phyloP scores from a whole-genome alignment of 2,797 vertebrate species.

The Eulemur albifrons region DNA sequence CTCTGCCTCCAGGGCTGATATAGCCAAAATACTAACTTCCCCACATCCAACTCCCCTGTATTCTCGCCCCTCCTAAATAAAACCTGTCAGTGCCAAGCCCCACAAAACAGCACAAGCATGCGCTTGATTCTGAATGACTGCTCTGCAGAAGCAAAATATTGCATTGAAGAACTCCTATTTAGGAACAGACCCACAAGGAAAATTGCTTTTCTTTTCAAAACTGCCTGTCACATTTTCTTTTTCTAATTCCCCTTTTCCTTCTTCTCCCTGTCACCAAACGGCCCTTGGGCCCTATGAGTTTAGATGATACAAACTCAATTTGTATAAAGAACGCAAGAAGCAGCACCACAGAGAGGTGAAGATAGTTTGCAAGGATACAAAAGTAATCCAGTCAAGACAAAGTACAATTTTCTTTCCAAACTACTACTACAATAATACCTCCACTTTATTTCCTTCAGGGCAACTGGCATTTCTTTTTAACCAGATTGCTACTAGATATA shows the following conservation, averaged over 20 bases:
- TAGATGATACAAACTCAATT: slow-evolving; percentile 67
- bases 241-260: slow-evolving; percentile 60
- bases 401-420: slow-evolving; percentile 79
- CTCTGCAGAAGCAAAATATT: slow-evolving; percentile 81
- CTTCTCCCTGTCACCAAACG: slow-evolving; percentile 42
- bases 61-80: slow-evolving; percentile 67
- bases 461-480: slow-evolving; percentile 81
- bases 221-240: slow-evolving; percentile 73
- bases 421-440: slow-evolving; percentile 76
- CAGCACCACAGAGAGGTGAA: slow-evolving; percentile 66
- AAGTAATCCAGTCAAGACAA: slow-evolving; percentile 83
- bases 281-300: slow-evolving; percentile 66
- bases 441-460: slow-evolving; percentile 79
- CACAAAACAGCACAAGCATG: slow-evolving; percentile 78
- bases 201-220: slow-evolving; percentile 81
- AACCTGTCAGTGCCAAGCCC: slow-evolving; percentile 82
- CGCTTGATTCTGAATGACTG: slow-evolving; percentile 85
- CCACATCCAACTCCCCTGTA: slow-evolving; percentile 61
- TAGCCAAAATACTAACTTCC: slow-evolving; percentile 83
- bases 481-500: slow-evolving; percentile 77
- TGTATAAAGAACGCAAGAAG: slow-evolving; percentile 65
- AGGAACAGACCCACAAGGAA: slow-evolving; percentile 83
- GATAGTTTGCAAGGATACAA: slow-evolving; percentile 76
- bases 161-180: slow-evolving; percentile 81
- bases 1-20: slow-evolving; percentile 87